phyloP scores from a whole-genome alignment of 2,113 vertebrate species.

The Semicossyphus pulcher region DNA sequence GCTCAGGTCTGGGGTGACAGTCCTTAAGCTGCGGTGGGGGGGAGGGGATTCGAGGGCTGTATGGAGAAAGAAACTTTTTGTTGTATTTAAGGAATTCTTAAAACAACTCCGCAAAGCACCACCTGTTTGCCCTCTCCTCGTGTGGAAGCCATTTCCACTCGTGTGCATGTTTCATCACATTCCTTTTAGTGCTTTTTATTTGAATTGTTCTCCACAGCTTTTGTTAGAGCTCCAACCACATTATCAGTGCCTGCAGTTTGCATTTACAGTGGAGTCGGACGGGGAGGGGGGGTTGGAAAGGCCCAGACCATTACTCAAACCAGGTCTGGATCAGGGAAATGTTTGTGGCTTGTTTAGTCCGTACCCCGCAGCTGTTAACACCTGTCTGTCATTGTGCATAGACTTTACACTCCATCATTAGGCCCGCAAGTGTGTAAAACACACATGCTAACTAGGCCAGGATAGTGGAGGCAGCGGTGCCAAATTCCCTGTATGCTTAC shows the following conservation, averaged over 20 bases:
- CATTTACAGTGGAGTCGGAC: constrained; percentile 34
- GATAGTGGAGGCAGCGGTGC: neutral
- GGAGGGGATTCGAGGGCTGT: constrained; percentile 5
- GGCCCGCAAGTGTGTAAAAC: constrained; percentile 33
- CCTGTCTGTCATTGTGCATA: constrained; percentile 66
- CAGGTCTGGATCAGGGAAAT: constrained; percentile 44
- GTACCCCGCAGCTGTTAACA: constrained; percentile 61
- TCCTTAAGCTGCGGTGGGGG: constrained; percentile 18
- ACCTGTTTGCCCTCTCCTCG: constrained; percentile 44
- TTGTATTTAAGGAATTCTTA: constrained; percentile 23
- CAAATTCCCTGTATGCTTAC: constrained; percentile 32
- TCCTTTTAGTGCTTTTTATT: constrained; percentile 31
- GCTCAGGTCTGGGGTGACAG: constrained; percentile 53
- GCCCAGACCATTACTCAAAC: constrained; percentile 14
- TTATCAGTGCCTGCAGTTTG: constrained; percentile 23
- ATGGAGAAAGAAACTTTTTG: constrained; percentile 20
- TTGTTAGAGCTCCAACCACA: constrained; percentile 26
- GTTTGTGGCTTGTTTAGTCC: constrained; percentile 64
- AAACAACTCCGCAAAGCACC: neutral
- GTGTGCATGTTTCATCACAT: constrained; percentile 44
- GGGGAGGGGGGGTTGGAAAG: constrained; percentile 29
- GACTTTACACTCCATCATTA: constrained; percentile 67
- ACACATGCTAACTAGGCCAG: constrained; percentile 28
- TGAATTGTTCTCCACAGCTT: constrained; percentile 21
- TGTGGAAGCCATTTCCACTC: constrained; percentile 47